A percentile compares a stretch with the other conserved stretches of the same genome.
These are phyloP conservation scores for Panzeria rudis DNA, from an alignment of 2,888 invertebrate species.

Conservation along the genomic window DNA sequence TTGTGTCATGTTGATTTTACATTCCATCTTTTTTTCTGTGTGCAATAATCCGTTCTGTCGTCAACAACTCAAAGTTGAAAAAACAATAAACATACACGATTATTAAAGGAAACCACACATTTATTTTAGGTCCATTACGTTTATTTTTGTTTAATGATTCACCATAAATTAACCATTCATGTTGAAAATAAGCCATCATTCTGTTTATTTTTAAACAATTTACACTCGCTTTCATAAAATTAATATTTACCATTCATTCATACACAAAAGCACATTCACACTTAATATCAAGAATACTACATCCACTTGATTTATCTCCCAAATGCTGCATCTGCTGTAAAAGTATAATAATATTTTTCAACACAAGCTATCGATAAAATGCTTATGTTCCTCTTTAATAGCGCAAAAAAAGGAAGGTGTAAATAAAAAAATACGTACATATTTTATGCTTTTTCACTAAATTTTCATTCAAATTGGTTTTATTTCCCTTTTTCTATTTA, in stretches of 20 bases:
- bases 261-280: background rate
- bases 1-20: too few relatives aligned
- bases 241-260: constrained; percentile 14
- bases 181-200: constrained; percentile 26
- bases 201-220: constrained; percentile 37
- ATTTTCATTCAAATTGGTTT: constrained; percentile 35
- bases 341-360: constrained; percentile 27
- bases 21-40: too few relatives aligned
- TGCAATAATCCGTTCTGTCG: too few relatives aligned
- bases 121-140: too few relatives aligned
- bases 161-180: constrained; percentile 50
- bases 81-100: background rate
- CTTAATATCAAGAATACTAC: background rate
- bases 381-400: background rate
- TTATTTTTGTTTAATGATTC: constrained; percentile 52
- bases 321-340: background rate
- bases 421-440: constrained; percentile 7
- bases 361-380: background rate
- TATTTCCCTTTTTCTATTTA: too few relatives aligned
- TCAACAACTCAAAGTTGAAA: too few relatives aligned
- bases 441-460: constrained; percentile 27
- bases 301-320: background rate
- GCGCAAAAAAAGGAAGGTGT: background rate
- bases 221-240: constrained; percentile 19
- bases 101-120: background rate